Base-by-base conservation (phyloP, 2,888 invertebrate genomes). In the Linyphia triangularis region DNA sequence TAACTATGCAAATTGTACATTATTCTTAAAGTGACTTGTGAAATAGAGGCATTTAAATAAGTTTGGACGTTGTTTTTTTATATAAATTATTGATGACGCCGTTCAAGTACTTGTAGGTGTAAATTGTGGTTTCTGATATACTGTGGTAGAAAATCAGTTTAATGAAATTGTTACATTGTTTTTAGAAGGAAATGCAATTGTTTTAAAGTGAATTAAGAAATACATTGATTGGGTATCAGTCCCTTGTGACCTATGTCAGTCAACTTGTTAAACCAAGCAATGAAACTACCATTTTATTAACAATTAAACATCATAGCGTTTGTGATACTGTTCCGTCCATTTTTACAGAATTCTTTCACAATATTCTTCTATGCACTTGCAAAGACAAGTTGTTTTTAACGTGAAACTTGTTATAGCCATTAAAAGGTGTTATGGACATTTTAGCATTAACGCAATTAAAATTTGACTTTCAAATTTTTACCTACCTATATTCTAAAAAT, bases 261-360 rank as follows among this genome's bases (percentile, higher is more conserved):
- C 9, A 33, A 6, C 5, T 9, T 6, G 33, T 33, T 4, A 33
- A 33, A 6, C 33, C 9, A 33, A 33, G 33, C 4, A 33, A 33
- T 33, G 33, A 33, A 33, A 33, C 9, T n/a, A 51, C 51, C n/a
- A 51, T 13, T 1, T n/a, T 16, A 16, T 51, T 51, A n/a, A n/a
- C n/a, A n/a, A n/a, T n/a, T n/a, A n/a, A n/a, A n/a, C n/a, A n/a
- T n/a, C n/a, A n/a, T n/a, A n/a, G 67, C 22, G 67, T n/a, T 67
- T 67, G 33, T 22, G 19, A 67, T 67, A 33, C 7, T 33, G 33
- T 33, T 67, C 67, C 67, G 67, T 67, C 67, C 67, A 26, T 67
- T n/a, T 33, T 19, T 67, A 67, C 28, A 24, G 13, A 9, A n/a
- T 33, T 26, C 19, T 24, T 63, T 24, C 24, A 63, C 28, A 6